Evolutionary conservation across 1,140 invertebrate genomes (phyloP).

Genomic region (Bombus cullumanus): DNA sequence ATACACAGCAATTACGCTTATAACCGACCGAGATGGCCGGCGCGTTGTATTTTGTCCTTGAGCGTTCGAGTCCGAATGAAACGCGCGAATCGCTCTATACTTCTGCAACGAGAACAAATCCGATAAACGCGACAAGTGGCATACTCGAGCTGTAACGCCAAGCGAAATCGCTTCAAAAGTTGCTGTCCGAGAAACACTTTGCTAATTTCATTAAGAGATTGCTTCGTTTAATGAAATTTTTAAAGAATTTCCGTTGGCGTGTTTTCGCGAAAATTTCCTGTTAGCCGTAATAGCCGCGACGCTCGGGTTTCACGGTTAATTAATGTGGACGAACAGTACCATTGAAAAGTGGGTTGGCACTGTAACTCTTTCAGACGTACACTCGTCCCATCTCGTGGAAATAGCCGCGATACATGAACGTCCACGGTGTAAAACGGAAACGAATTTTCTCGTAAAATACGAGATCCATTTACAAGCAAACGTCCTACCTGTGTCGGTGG

Average conservation of each 20-base stretch:
- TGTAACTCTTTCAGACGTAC: neutral
- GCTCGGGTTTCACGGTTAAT: conserved; percentile 7
- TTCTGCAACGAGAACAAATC: too few species aligned
- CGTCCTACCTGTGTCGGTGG: conserved; percentile 1
- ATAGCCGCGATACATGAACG: conserved; percentile 14
- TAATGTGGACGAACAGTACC: neutral
- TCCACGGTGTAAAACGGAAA: conserved; percentile 33
- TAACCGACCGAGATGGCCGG: neutral
- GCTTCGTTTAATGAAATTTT: too few species aligned
- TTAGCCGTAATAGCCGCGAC: neutral
- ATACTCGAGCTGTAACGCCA: too few species aligned
- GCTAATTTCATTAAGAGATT: neutral
- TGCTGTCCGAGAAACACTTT: neutral
- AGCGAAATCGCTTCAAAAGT: too few species aligned
- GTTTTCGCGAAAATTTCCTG: neutral
- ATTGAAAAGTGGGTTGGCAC: neutral
- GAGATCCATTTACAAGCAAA: conserved; percentile 27
- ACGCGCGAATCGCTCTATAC: too few species aligned
- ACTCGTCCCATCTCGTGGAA: neutral
- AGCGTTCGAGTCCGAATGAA: too few species aligned
- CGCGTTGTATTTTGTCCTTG: neutral
- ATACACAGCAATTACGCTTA: conserved; percentile 15
- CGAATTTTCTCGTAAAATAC: conserved; percentile 26
- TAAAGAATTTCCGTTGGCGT: neutral
- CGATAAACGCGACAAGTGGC: too few species aligned